Percentiles rank a stretch among this genome's conserved stretches.
Evolutionary conservation across 2,888 invertebrate species (phyloP).

Genomic region (Protophormia terraenovae): DNA sequence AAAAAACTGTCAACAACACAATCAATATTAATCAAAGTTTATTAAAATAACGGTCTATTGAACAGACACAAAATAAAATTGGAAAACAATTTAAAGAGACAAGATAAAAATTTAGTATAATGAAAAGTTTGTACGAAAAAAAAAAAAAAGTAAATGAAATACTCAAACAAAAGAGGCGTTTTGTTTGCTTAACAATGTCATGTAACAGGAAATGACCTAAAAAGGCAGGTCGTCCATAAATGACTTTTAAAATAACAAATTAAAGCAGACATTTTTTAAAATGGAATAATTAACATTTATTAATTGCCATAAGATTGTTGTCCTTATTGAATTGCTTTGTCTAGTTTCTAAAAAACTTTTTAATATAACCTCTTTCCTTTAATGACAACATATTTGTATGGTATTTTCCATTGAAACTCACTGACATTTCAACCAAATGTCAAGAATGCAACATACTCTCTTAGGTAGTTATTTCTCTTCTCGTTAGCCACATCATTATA

Average conservation of each 20-base stretch:
- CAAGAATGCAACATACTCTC: not conserved
- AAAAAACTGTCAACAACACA: slow-evolving; percentile 47
- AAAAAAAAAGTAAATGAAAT: not conserved
- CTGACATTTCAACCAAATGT: not conserved
- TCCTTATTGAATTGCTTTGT: no score
- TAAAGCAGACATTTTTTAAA: no score
- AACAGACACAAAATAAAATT: slow-evolving; percentile 2
- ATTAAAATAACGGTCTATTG: slow-evolving; percentile 33
- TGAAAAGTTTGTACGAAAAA: not conserved
- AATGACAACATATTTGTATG: not conserved
- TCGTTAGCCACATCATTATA: not conserved
- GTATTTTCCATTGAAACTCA: not conserved
- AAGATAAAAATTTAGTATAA: slow-evolving; percentile 2
- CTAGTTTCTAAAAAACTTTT: no score
- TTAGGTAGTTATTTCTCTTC: not conserved
- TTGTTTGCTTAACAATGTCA: not conserved
- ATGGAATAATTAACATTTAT: no score
- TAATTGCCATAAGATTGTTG: no score
- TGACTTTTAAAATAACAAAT: no score
- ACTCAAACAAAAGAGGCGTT: slow-evolving; percentile 26
- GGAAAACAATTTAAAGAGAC: not conserved
- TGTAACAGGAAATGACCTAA: not conserved
- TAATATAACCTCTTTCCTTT: no score
- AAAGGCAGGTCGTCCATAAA: not conserved
- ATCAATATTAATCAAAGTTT: slow-evolving; percentile 53